Conservation (phyloP, 1,140 invertebrate species). For the Cotesia typhae region DNA sequence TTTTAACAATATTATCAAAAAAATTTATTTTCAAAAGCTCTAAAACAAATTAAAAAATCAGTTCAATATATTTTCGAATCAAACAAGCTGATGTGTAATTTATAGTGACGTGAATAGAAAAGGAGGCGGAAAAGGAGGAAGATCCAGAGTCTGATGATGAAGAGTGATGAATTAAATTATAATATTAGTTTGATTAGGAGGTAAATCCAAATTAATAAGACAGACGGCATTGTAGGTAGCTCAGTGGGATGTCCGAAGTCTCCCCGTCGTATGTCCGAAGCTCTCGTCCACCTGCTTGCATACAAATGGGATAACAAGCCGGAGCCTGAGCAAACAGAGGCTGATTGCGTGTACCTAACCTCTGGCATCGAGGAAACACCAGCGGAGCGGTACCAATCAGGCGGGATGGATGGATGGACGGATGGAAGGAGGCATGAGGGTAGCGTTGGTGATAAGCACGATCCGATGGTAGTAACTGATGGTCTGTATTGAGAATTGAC, state of each 20-base stretch:
- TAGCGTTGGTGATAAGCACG: too few relatives aligned
- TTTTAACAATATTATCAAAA: too few relatives aligned
- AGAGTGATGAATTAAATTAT: background rate
- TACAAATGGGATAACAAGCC: conserved; percentile 46
- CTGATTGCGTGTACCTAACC: conserved; percentile 47
- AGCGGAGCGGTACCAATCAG: conserved; percentile 39
- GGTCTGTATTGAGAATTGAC: conserved; percentile 31
- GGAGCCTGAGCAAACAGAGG: conserved; percentile 40
- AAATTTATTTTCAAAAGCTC: too few relatives aligned
- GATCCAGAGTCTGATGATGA: background rate
- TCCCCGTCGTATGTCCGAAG: conserved; percentile 1
- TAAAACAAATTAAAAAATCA: too few relatives aligned
- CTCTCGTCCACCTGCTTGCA: conserved; percentile 27
- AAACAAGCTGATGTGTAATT: too few relatives aligned
- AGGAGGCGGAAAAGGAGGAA: too few relatives aligned
- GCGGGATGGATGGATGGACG: conserved; percentile 17
- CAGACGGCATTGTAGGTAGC: background rate
- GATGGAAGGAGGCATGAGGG: too few relatives aligned
- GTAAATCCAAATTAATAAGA: conserved; percentile 27
- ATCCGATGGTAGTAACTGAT: background rate
- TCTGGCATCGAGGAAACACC: conserved; percentile 25
- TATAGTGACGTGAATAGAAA: too few relatives aligned
- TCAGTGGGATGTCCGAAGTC: background rate
- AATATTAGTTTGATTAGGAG: background rate
- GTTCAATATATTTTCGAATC: too few relatives aligned